Percentiles rank a stretch among this genome's conserved stretches.
Conservation (phyloP, 2,797 vertebrate species). For the Clamator glandarius region DNA sequence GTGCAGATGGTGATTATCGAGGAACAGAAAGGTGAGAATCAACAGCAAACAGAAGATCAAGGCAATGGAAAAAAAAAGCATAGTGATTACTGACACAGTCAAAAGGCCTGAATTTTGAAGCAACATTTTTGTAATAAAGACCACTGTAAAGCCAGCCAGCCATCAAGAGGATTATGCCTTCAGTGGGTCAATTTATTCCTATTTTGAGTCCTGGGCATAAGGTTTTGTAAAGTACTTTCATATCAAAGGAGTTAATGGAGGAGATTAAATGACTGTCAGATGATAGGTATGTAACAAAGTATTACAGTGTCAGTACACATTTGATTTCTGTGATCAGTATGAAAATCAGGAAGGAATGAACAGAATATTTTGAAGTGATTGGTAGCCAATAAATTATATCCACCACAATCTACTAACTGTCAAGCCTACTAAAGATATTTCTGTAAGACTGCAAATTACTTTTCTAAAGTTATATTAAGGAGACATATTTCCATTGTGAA, state of each 20-base stretch:
- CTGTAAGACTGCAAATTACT: background rate
- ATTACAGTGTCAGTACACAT: background rate
- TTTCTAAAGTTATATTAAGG: background rate
- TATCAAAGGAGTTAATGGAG: background rate
- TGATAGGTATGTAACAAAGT: background rate
- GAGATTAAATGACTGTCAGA: background rate
- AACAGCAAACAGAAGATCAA: background rate
- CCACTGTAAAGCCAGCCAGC: background rate
- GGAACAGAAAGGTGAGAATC: background rate
- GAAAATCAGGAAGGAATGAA: background rate
- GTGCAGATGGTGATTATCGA: background rate
- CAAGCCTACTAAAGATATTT: background rate
- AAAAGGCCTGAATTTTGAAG: background rate
- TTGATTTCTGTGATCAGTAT: background rate
- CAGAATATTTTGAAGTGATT: background rate
- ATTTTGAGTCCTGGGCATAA: background rate
- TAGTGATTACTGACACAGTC: background rate
- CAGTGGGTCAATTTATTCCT: background rate
- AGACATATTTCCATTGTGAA: background rate
- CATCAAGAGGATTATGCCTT: background rate
- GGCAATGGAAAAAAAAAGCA: background rate
- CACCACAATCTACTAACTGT: background rate
- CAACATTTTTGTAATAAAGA: background rate
- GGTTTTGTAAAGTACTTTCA: background rate
- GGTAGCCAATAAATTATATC: background rate